Base-by-base conservation (phyloP, 1,140 invertebrate genomes). In the Apis dorsata region DNA sequence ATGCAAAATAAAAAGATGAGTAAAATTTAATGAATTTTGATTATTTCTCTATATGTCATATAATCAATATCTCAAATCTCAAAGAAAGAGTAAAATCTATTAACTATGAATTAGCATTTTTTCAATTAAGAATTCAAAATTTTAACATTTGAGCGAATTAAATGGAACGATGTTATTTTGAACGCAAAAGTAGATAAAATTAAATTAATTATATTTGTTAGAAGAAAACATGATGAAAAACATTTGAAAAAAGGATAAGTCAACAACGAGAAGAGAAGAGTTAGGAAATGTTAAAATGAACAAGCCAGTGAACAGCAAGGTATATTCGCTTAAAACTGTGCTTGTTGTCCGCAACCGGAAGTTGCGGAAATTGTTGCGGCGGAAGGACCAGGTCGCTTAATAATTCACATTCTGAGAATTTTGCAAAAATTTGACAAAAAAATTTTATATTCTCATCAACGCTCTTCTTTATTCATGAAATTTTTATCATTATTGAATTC, bases 341-440 rank as follows among this genome's bases (percentile, higher is more conserved):
- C 13, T 17, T 21, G 68, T 49, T 51, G n/a, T 70, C 68, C 68
- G 68, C 49, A 17, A 51, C n/a, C 68, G 68, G 68, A 70, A 70
- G 68, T 70, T 53, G 68, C 13, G 68, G 68, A 70, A 70, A 70
- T 70, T 70, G 68, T 70, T 70, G 68, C 49, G 68, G 68, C 49
- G 68, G 68, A 70, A 70, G 68, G 44, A 17, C 68, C 49, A 24
- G 68, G 49, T 70, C 49, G 68, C 68, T 70, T 49, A 21, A 70
- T 70, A 70, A 70, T 70, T 70, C 68, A 24, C 19, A 70, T n/a
- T 51, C 68, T 5, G 19, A n/a, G 49, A 70, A 70, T 70, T 70
- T 53, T n/a, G 51, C n/a, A 24, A 44, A 44, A 44, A 44, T 44
- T 8, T 12, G 49, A 15, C 68, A 24, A 51, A 51, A 70, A 70